A percentile compares a stretch with the other conserved stretches of the same genome.
phyloP scores from a whole-genome alignment of 2,888 invertebrate species.

The Mimas tiliae region DNA sequence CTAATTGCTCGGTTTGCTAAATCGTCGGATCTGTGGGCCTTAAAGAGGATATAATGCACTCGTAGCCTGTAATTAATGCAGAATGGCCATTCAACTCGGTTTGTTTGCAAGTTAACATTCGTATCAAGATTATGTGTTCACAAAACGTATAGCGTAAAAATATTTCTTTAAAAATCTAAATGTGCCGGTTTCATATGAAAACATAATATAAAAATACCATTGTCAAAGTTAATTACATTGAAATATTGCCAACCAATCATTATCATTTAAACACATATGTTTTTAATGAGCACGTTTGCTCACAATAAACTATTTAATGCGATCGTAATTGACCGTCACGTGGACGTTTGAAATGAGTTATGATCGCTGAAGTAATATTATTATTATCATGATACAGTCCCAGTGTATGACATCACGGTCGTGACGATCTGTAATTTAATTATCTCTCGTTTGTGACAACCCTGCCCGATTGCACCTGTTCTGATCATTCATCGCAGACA shows the following conservation, averaged over 20 bases:
- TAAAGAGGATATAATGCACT: slow-evolving; percentile 30
- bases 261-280: background rate
- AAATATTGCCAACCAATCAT: background rate
- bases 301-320: slow-evolving; percentile 5
- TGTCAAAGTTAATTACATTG: background rate
- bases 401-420: slow-evolving; percentile 8
- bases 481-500: slow-evolving; percentile 73
- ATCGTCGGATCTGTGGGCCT: slow-evolving; percentile 54
- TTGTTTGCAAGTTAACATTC: background rate
- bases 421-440: slow-evolving; percentile 5
- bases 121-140: background rate
- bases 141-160: too few species aligned
- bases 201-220: background rate
- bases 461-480: slow-evolving; percentile 74
- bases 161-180: background rate
- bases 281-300: slow-evolving; percentile 5
- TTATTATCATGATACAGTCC: background rate
- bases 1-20: slow-evolving; percentile 72
- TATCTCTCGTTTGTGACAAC: slow-evolving; percentile 47
- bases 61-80: background rate
- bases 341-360: slow-evolving; percentile 15
- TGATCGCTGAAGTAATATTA: background rate
- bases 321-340: slow-evolving; percentile 6
- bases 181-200: background rate
- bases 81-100: background rate